phyloP scores from a whole-genome alignment of 2,113 vertebrate species.

The Phylloscopus whistleri region DNA sequence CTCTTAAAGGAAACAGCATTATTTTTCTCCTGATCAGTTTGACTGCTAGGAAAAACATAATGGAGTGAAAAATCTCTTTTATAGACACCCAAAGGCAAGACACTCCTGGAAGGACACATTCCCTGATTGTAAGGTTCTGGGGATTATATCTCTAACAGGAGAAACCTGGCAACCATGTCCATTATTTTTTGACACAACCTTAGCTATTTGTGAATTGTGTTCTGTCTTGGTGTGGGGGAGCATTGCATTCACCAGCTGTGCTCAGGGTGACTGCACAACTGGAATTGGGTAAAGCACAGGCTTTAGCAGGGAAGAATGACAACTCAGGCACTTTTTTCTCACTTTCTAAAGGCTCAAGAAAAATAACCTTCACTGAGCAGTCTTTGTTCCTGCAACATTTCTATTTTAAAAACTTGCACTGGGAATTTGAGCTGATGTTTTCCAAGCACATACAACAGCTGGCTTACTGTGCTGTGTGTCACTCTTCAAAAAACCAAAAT shows the following conservation, averaged over 20 bases:
- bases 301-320: not conserved
- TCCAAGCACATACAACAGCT: not conserved
- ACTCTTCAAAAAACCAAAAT: not conserved
- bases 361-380: not conserved
- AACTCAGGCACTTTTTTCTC: not conserved
- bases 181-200: not conserved
- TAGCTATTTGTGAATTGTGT: not conserved
- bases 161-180: not conserved
- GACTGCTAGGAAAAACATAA: not conserved
- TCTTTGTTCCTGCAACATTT: not conserved
- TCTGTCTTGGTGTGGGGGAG: not conserved
- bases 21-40: not conserved
- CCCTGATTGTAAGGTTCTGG: not conserved
- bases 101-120: not conserved
- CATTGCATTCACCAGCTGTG: fast-evolving
- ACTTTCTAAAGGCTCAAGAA: not conserved
- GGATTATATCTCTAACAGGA: not conserved
- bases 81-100: not conserved
- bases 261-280: not conserved
- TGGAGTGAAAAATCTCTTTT: not conserved
- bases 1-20: not conserved
- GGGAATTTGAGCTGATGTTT: not conserved
- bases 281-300: not conserved
- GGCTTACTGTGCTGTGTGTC: not conserved
- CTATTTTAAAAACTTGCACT: not conserved